Percentiles rank a stretch among this genome's conserved stretches.
Evolutionary conservation across 2,797 vertebrate genomes (phyloP).

Genomic region (Meriones psammophilus): DNA sequence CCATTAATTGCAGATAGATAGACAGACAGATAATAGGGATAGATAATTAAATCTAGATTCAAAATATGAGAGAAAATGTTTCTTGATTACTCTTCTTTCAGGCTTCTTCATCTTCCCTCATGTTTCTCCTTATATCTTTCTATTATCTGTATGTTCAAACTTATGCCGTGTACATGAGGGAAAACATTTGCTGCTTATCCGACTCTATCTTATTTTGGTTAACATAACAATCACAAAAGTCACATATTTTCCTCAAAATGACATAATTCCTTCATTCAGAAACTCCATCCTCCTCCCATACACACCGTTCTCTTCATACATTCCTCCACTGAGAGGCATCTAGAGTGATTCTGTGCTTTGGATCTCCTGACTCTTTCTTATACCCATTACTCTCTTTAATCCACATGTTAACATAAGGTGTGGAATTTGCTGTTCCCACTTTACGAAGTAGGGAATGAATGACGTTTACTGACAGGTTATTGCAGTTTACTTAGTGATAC

Average conservation of each 20-base stretch:
- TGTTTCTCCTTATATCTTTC: background rate
- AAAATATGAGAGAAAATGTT: background rate
- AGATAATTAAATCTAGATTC: background rate
- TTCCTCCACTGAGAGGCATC: background rate
- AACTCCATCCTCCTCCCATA: background rate
- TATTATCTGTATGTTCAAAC: background rate
- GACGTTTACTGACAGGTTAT: background rate
- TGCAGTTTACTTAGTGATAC: background rate
- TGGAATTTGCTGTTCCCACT: background rate
- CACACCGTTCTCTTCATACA: background rate
- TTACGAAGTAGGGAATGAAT: background rate
- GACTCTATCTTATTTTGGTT: background rate
- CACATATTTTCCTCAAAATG: background rate
- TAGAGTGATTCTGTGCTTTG: background rate
- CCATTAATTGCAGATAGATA: background rate
- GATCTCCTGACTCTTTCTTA: background rate
- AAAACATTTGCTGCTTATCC: background rate
- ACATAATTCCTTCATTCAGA: background rate
- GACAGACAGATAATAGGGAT: background rate
- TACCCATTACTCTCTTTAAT: background rate
- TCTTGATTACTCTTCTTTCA: background rate
- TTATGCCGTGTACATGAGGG: background rate
- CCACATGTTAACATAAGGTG: background rate
- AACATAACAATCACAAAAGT: background rate
- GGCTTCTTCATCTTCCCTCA: background rate